A percentile compares a stretch with the other conserved stretches of the same genome.
Conservation (phyloP, 2,797 vertebrate species). For the Thripadectes ignobilis region DNA sequence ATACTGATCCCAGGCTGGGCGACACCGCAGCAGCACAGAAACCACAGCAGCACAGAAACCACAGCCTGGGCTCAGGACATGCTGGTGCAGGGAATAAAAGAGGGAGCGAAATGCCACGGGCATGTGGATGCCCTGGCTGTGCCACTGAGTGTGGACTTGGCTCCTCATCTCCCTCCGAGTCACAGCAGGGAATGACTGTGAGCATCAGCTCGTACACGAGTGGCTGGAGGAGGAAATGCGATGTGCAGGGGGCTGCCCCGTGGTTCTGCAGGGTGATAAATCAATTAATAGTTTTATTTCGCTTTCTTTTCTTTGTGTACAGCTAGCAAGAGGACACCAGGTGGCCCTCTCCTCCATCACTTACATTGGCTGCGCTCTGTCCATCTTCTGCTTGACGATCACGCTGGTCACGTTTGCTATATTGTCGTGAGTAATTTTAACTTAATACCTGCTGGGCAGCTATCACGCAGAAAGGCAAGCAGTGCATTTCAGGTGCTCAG, state of each 20-base stretch:
- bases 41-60: accelerated
- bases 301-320: not conserved
- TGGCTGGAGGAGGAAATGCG: not conserved
- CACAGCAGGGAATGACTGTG: not conserved
- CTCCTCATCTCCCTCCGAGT: not conserved
- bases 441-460: conserved; percentile 1
- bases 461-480: not conserved
- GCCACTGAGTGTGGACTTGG: not conserved
- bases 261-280: not conserved
- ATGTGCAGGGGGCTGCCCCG: not conserved
- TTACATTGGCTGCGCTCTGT: conserved; percentile 93
- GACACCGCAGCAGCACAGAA: not conserved
- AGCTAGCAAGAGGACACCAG: conserved; percentile 88
- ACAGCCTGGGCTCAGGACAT: not conserved
- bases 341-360: conserved; percentile 95
- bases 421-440: conserved; percentile 89
- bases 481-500: not conserved
- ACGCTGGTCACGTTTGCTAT: conserved; percentile 94
- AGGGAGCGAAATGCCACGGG: not conserved
- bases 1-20: not conserved
- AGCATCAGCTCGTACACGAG: not conserved
- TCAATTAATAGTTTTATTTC: not conserved
- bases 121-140: not conserved
- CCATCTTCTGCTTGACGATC: conserved; percentile 90
- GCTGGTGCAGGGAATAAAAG: not conserved